phyloP scores from a whole-genome alignment of 2,797 vertebrate species.

The Lagorchestes hirsutus region DNA sequence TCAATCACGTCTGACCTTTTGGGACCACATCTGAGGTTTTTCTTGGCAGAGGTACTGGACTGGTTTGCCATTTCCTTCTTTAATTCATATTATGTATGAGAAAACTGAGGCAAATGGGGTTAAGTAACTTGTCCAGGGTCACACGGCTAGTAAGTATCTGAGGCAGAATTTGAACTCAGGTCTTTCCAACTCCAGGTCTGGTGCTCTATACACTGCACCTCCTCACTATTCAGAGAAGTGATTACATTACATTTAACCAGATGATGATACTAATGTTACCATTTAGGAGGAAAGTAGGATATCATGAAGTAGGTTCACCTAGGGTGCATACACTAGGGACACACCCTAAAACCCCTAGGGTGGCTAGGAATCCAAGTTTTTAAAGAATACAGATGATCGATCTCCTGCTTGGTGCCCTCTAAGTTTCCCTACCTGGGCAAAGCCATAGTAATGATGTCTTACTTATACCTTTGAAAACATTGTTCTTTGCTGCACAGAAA shows the following conservation, averaged over 20 bases:
- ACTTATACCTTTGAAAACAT: neutral
- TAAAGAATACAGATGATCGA: neutral
- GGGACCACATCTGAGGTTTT: too few species aligned
- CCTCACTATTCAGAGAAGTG: neutral
- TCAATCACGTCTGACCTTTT: too few species aligned
- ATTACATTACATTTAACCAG: neutral
- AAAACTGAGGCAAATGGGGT: neutral
- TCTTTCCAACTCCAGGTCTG: too few species aligned
- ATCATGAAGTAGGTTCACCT: neutral
- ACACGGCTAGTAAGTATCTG: neutral
- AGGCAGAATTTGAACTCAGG: too few species aligned
- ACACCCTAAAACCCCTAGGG: neutral
- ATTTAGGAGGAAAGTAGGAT: neutral
- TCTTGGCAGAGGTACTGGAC: too few species aligned
- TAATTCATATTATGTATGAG: neutral
- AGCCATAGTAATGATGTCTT: neutral
- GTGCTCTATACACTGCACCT: too few species aligned
- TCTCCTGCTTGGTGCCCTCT: neutral
- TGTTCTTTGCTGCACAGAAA: neutral
- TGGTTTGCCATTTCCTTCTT: too few species aligned
- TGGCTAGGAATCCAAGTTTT: neutral
- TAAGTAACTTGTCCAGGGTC: neutral
- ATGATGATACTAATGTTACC: neutral
- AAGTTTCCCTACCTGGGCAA: neutral
- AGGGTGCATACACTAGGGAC: neutral